Evolutionary conservation across 2,113 vertebrate species (phyloP).

Genomic region (Hippotragus niger): DNA sequence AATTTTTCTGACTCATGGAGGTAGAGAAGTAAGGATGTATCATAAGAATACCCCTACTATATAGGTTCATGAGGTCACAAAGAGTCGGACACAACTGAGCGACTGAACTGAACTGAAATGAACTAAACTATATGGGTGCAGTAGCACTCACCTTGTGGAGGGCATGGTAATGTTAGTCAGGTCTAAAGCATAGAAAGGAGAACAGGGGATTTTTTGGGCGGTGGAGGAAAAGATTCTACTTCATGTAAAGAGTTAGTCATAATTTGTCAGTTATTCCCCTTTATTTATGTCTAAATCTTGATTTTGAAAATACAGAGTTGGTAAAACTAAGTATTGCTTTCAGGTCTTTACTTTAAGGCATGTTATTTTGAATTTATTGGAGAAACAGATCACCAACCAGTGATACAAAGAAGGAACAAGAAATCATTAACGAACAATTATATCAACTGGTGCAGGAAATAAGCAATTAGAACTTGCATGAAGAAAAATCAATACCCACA

Average conservation of each 20-base stretch:
- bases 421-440: slow-evolving; percentile 70
- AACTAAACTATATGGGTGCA: background rate
- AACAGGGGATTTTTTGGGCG: accelerated
- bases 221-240: background rate
- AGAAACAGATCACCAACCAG: background rate
- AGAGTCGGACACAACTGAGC: background rate
- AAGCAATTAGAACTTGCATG: slow-evolving; percentile 64
- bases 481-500: slow-evolving; percentile 36
- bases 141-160: background rate
- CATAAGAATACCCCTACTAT: background rate
- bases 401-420: slow-evolving; percentile 10
- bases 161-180: background rate
- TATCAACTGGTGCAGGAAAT: slow-evolving; percentile 69
- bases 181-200: background rate
- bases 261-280: background rate
- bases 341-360: background rate
- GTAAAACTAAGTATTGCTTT: background rate
- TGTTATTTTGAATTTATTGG: slow-evolving; percentile 27
- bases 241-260: background rate
- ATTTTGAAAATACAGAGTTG: background rate
- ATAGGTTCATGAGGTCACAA: background rate
- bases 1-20: background rate
- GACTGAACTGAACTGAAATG: background rate
- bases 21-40: background rate
- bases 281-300: background rate